phyloP scores from a whole-genome alignment of 2,797 vertebrate genomes.

The Trachurus trachurus region DNA sequence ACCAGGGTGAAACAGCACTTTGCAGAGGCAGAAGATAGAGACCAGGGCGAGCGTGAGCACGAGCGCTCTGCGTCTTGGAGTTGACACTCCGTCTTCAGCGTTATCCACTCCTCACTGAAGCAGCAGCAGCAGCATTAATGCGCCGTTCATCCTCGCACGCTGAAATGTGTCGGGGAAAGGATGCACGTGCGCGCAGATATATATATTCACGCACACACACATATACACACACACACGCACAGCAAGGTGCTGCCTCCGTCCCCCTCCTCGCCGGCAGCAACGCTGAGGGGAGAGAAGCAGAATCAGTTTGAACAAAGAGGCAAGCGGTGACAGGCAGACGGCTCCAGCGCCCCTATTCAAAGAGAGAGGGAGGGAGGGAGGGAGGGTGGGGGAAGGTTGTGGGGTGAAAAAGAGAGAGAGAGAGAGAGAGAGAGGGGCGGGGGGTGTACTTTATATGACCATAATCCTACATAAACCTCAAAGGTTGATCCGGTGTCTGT shows the following conservation, averaged over 20 bases:
- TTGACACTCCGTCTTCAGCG: constrained; percentile 58
- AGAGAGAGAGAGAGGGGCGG: neutral
- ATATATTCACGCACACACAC: neutral
- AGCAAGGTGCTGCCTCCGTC: constrained; percentile 69
- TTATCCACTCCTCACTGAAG: constrained; percentile 53
- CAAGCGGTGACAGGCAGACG: constrained; percentile 80
- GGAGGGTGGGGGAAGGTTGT: constrained; percentile 23
- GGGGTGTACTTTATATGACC: constrained; percentile 65
- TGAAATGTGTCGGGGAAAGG: constrained; percentile 46
- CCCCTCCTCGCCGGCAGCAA: constrained; percentile 62
- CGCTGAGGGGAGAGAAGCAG: constrained; percentile 67
- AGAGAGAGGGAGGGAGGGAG: constrained; percentile 14
- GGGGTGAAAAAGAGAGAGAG: constrained; percentile 27
- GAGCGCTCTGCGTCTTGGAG: constrained; percentile 53
- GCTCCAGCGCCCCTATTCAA: constrained; percentile 77
- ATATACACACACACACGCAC: constrained; percentile 4
- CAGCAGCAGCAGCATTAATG: constrained; percentile 57
- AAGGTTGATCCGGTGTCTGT: constrained; percentile 74
- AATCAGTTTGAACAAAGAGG: constrained; percentile 85
- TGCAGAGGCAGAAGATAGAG: constrained; percentile 49
- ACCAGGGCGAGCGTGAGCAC: constrained; percentile 46
- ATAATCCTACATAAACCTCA: constrained; percentile 80
- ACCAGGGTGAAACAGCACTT: constrained; percentile 77
- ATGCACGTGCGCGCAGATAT: constrained; percentile 24
- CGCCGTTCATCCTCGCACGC: constrained; percentile 64